A percentile compares a stretch with the other conserved stretches of the same genome.
phyloP scores from a whole-genome alignment of 2,888 invertebrate species.

The Mythimna loreyi region DNA sequence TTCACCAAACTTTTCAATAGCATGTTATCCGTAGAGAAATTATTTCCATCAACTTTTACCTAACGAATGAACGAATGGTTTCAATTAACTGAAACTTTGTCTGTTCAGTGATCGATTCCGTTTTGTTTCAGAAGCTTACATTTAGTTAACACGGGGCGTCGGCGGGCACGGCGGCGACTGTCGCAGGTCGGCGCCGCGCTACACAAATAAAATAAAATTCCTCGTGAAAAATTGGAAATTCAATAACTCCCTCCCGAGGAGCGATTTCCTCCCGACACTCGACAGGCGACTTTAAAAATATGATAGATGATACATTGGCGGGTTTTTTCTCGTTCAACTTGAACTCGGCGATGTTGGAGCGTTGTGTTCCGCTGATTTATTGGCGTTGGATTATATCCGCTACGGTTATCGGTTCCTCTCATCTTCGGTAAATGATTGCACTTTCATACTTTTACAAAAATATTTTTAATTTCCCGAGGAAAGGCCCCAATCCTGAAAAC shows the following conservation, averaged over 20 bases:
- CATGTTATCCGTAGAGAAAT: slow-evolving; percentile 46
- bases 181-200: slow-evolving; percentile 50
- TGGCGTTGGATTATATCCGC: slow-evolving; percentile 50
- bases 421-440: slow-evolving; percentile 44
- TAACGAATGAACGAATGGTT: slow-evolving; percentile 59
- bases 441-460: slow-evolving; percentile 27
- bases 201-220: slow-evolving; percentile 72
- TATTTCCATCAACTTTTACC: slow-evolving; percentile 47
- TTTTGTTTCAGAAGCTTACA: slow-evolving; percentile 58
- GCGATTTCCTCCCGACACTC: slow-evolving; percentile 67
- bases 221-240: slow-evolving; percentile 76
- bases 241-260: slow-evolving; percentile 74
- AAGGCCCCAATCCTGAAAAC: slow-evolving; percentile 4
- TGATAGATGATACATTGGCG: slow-evolving; percentile 72
- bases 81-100: slow-evolving; percentile 62
- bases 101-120: slow-evolving; percentile 56
- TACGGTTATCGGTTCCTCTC: slow-evolving; percentile 32
- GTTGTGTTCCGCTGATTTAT: slow-evolving; percentile 55
- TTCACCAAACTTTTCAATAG: slow-evolving; percentile 44
- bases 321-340: slow-evolving; percentile 50
- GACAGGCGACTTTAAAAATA: slow-evolving; percentile 72
- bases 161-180: slow-evolving; percentile 5
- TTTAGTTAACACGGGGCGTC: slow-evolving; percentile 50
- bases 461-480: slow-evolving; percentile 25
- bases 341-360: slow-evolving; percentile 25